These are phyloP conservation scores for Lymantria dispar DNA, from an alignment of 2,888 invertebrate genomes.

Conservation along the genomic window DNA sequence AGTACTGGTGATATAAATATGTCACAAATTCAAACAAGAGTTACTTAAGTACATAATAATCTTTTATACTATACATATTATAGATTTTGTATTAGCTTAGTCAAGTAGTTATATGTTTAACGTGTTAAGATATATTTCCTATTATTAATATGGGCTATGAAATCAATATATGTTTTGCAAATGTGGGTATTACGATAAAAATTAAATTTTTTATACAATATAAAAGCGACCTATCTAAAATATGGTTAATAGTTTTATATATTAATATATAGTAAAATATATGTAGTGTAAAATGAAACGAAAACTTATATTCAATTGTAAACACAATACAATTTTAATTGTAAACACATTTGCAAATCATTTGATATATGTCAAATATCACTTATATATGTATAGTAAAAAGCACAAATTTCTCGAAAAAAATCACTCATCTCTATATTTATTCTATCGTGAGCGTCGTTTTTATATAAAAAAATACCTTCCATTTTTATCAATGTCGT, in stretches of 20 bases:
- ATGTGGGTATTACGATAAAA: neutral
- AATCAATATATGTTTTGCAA: conserved; percentile 13
- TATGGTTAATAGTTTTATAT: neutral
- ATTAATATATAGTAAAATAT: neutral
- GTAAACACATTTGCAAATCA: neutral
- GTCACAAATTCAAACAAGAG: conserved; percentile 19
- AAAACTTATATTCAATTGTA: neutral
- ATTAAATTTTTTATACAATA: neutral
- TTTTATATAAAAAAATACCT: conserved; percentile 47
- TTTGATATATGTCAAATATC: neutral
- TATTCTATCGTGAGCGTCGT: conserved; percentile 51
- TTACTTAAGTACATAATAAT: conserved; percentile 44
- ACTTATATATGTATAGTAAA: conserved; percentile 39
- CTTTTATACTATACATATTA: conserved; percentile 62
- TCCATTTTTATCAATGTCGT: conserved; percentile 60
- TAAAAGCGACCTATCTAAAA: neutral
- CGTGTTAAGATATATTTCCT: conserved; percentile 30
- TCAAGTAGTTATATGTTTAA: conserved; percentile 47
- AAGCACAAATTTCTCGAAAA: conserved; percentile 65
- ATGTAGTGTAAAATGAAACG: neutral
- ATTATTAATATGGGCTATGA: conserved; percentile 14
- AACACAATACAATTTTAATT: neutral
- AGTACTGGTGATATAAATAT: conserved; percentile 8
- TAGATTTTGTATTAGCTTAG: conserved; percentile 65
- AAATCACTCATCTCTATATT: conserved; percentile 51